Evolutionary conservation across 2,888 invertebrate species (phyloP), one percentile per base, ranked within the genome.

Genomic region (Malthinus seriepunctatus): DNA sequence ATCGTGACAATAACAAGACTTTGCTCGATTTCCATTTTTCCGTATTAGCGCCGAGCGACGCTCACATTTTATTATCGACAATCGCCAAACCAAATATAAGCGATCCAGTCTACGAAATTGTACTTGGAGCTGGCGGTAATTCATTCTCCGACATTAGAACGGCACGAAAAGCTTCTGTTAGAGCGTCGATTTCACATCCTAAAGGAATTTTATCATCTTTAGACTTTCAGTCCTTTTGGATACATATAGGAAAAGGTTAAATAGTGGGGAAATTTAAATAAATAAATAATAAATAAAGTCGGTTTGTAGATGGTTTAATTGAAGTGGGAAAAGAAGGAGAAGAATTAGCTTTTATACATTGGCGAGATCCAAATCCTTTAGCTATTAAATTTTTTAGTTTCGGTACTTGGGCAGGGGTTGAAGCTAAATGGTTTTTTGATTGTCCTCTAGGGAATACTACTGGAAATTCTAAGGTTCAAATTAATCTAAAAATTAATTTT

Each of bases 121-220:
- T 88, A 51, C 81, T 90, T 15, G 89, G 89, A 8, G 89, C 88
- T 7, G 89, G 89, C 3, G 81, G 80, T n/a, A 89, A 89, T 73
- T 83, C 83, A 50, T 89, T 88, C 69, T 86, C 86, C 1, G 86
- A 88, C 67, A 83, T 90, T 32, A 81, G 90, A 8, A 79, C 85
- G 31, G 82, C 79, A 68, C 81, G 85, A 69, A 84, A 84, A 67
- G 76, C 80, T 37, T 80, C 82, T 23, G 86, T 88, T 0, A 82
- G 82, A 54, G 79, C 81, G 9, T 85, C 86, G 0, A 79, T 79
- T 34, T 79, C 81, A 66, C 45, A 42, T 15, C 84, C 86, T 1
- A 73, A 79, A 5, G 79, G 81, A 15, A 78, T 89, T 56, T 77
- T 90, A 58, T 87, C 87, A 11, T 71, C 81, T 3, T 77, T 84